Evolutionary conservation across 2,797 vertebrate species (phyloP), one percentile per base, ranked within the genome.

Genomic region (Phaenicophaeus curvirostris): DNA sequence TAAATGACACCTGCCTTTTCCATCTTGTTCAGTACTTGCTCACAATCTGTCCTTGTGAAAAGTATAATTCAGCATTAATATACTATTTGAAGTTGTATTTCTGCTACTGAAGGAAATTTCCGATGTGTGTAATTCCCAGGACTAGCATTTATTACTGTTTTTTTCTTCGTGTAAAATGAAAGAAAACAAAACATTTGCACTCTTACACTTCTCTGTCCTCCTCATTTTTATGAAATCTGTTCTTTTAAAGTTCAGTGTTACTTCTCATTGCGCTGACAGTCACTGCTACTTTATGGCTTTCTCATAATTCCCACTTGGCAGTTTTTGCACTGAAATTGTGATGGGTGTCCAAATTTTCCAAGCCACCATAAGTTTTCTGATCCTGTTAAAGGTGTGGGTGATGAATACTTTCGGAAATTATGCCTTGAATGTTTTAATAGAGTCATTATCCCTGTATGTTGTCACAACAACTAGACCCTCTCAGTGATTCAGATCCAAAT

Each of bases 381-480:
- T 90, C 65, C 80, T 25, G 37, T 42, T 73, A 51, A 67, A 42
- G 44, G 24, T 67, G 67, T 85, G 61, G 57, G 61, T 87, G 69
- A 53, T 71, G 17, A 89, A 84, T 28, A 93, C 80, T 44, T 89
- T 82, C 89, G 77, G 79, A 92, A 95, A 96, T 51, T 59, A 92
- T 68, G 44, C 41, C 27, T 54, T 54, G n/a, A 57, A 50, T 61
- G 24, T 59, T 93, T 92, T 74, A 93, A 83, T 55, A 77, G 93
- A 74, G 53, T 90, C 89, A 94, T 94, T 95, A 95, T 89, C 89
- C 68, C 90, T 71, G 74, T 46, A 17, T 92, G 84, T 74, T 94
- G 41, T 85, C 90, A 94, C 84, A 93, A 93, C 89, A 94, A 30
- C 48, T 76, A 82, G 65, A 77, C 35, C 86, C 78, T 89, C 77